Evolutionary conservation across 2,797 vertebrate genomes (phyloP), one percentile per base, ranked within the genome.

Genomic region (Tapera naevia): DNA sequence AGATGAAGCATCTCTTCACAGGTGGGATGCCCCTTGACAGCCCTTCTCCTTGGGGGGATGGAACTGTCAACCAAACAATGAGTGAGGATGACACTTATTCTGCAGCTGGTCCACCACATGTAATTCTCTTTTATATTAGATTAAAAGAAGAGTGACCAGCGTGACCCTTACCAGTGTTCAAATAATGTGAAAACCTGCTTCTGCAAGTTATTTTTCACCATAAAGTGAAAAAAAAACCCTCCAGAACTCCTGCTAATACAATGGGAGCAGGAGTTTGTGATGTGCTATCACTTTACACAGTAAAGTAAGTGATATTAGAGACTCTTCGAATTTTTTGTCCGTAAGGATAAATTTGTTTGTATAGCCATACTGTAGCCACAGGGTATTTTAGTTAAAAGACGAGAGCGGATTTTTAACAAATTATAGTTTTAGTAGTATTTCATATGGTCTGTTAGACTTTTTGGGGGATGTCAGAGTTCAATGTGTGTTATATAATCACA

Each of bases 1-100:
- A 96, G 25, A 80, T 25, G 51, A 82, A 86, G 33, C 19, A 57
- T 70, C n/a, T 95, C 67, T 92, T 93, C 56, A 60, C 37, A 83
- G 62, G 57, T 10, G 5, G 54, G 37, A 53, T 81, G 67, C 73
- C 78, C 80, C 37, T 93, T 93, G 89, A 57, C 69, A 94, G 16
- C 14, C n/a, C 27, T 91, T 81, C 73, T 82, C 60, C 64, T 53
- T 41, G 22, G 23, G 57, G 70, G 86, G n/a, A 86, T 85, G 51
- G 43, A 91, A 65, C 67, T 93, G 86, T 73, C 79, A 94, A 58
- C 25, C 3, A 11, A 76, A 70, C 56, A 88, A 30, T 54, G 46
- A 28, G 14, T 69, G 73, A 89, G 39, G 45, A 84, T 0, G 0
- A 69, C 9, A 11, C 35, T 80, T 91, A 54, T 57, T 89, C 54